A percentile compares a stretch with the other conserved stretches of the same genome.
phyloP scores from a whole-genome alignment of 1,140 invertebrate species.

The Halesus radiatus region DNA sequence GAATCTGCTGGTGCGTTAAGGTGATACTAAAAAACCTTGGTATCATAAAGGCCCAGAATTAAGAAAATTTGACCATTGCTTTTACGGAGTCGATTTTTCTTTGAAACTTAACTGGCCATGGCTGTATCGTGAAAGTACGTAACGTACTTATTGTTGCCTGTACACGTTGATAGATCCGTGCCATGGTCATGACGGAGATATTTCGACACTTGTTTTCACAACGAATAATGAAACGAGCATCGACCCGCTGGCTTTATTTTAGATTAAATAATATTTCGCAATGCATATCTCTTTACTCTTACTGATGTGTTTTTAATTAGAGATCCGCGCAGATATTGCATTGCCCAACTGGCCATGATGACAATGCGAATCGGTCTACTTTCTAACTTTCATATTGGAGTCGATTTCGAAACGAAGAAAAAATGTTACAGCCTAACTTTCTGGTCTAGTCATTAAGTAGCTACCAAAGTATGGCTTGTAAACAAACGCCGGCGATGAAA shows the following conservation, averaged over 20 bases:
- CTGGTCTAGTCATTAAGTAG: conserved; percentile 38
- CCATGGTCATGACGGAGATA: conserved; percentile 24
- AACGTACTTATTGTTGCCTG: conserved; percentile 18
- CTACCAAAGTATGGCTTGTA: background rate
- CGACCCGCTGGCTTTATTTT: conserved; percentile 20
- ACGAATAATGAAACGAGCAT: conserved; percentile 23
- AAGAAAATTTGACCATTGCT: conserved; percentile 8
- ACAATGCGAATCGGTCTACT: conserved; percentile 40
- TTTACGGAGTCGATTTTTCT: conserved; percentile 12
- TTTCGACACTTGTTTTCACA: conserved; percentile 40
- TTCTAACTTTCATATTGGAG: conserved; percentile 40
- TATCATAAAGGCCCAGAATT: background rate
- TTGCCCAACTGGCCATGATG: conserved; percentile 36
- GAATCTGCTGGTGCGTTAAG: conserved; percentile 27
- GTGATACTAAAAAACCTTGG: conserved; percentile 24
- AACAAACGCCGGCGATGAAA: conserved; percentile 25
- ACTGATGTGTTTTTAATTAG: conserved; percentile 25
- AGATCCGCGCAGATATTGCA: background rate
- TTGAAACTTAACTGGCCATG: conserved; percentile 24
- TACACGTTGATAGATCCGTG: conserved; percentile 16
- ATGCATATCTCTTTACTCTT: conserved; percentile 15
- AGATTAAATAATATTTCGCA: conserved; percentile 5
- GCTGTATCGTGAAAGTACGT: conserved; percentile 28
- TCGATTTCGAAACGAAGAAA: conserved; percentile 38
- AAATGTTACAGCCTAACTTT: conserved; percentile 25